A percentile compares a stretch with the other conserved stretches of the same genome.
These are phyloP conservation scores for Epizoanthus illoricatus DNA, from an alignment of 92 coral and sea anemone species.

Conservation along the genomic window DNA sequence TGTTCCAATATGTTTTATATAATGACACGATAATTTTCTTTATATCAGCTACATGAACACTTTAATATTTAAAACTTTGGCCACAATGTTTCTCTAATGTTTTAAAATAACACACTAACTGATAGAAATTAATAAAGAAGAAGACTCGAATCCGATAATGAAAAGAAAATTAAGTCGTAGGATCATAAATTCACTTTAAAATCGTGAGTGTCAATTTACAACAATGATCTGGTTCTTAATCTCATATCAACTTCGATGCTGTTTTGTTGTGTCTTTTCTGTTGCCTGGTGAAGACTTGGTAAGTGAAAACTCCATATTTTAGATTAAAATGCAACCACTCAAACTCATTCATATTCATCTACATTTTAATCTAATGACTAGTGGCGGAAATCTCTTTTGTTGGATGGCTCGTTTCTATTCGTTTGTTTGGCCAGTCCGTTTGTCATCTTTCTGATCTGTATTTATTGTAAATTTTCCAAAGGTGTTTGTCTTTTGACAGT, in stretches of 20 bases:
- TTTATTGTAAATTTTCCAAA: conserved; percentile 7
- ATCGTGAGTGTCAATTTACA: too few species aligned
- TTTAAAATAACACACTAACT: too few species aligned
- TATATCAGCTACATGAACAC: too few species aligned
- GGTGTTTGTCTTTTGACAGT: conserved; percentile 6
- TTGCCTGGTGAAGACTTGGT: conserved; percentile 2
- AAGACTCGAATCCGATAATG: too few species aligned
- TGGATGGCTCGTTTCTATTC: conserved; percentile 15
- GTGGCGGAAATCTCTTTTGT: not conserved
- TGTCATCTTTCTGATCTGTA: not conserved
- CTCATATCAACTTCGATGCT: not conserved
- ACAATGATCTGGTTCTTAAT: not conserved
- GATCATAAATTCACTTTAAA: too few species aligned
- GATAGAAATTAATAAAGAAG: too few species aligned
- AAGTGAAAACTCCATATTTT: not conserved
- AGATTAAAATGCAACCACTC: not conserved
- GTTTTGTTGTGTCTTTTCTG: not conserved
- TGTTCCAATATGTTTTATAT: too few species aligned
- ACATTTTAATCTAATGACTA: conserved; percentile 1
- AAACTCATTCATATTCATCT: not conserved
- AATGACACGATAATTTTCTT: too few species aligned
- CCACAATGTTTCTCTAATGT: too few species aligned
- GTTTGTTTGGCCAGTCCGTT: not conserved
- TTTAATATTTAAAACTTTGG: too few species aligned
- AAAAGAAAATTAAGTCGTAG: too few species aligned